Base-by-base conservation (phyloP, 2,797 vertebrate species). In the Tarsius wallacei region DNA sequence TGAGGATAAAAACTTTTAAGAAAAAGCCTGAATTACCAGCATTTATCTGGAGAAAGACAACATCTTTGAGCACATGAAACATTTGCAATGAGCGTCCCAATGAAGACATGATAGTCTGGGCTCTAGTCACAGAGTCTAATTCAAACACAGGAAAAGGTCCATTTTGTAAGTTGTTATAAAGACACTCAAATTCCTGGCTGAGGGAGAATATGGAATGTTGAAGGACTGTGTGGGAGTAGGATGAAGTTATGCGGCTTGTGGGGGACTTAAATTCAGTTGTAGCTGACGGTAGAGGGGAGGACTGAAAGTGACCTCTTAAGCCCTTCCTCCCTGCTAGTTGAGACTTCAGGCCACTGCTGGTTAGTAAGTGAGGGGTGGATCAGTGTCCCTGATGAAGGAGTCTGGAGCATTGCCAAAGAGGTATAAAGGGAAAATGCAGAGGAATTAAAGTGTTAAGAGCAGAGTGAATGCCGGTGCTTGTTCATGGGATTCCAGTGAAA, bases 1-100 rank as follows among this genome's bases (percentile, higher is more conserved):
- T 82, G 28, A 87, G 26, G 74, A 92, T 42, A 42, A 22, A 93
- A 17, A 66, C 63, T 59, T 93, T 61, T 49, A 90, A 87, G 74
- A 59, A 61, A 82, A 93, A 61, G 28, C 88, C 7, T 66, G 36
- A 57, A 63, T 80, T 93, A 24, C 51, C 28, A 63, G 31, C 42
- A 8, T 91, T 87, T 83, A 6, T 90, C n/a, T 92, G 19, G 36
- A 93, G 31, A 96, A 78, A 64, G 70, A 17, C 24, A 70, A 5
- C 26, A 81, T 81, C 51, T 95, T 33, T 81, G 26, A 88, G 63
- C 14, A 51, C 47, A 14, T 64, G 80, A 61, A 71, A 87, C 24
- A 66, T 87, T 87, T 94, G 59, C 47, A 70, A 0, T 80, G 85
- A 42, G 11, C 28, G 14, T 90, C 74, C 96, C 63, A 82, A 0